Conservation (phyloP, 1,140 invertebrate species). For the Lordiphosa stackelbergi region DNA sequence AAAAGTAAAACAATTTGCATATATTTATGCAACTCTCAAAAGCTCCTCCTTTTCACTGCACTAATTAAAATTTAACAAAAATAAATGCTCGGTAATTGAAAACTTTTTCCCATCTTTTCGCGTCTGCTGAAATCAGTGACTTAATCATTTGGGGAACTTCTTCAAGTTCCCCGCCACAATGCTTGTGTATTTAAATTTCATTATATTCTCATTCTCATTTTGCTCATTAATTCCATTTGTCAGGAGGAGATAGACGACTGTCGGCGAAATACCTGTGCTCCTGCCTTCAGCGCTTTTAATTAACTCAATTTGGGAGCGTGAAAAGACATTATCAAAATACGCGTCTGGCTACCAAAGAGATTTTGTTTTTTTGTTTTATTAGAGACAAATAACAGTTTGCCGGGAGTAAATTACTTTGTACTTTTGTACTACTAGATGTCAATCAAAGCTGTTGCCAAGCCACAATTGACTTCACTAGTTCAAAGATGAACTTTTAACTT, state of each 20-base stretch:
- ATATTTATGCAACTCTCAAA: conserved; percentile 39
- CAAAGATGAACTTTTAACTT: no score
- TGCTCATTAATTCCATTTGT: conserved; percentile 67
- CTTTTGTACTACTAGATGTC: no score
- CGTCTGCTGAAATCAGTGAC: conserved; percentile 41
- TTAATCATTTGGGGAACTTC: conserved; percentile 37
- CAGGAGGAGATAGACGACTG: conserved; percentile 18
- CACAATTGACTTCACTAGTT: no score
- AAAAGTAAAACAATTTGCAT: conserved; percentile 69
- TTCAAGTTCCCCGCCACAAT: conserved; percentile 1
- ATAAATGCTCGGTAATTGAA: conserved; percentile 72
- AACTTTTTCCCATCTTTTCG: conserved; percentile 38
- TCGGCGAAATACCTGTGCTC: conserved; percentile 10
- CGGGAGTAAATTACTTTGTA: no score
- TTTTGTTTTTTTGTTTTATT: no score
- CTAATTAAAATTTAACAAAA: conserved; percentile 75
- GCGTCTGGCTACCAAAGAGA: no score
- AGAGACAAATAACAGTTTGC: no score
- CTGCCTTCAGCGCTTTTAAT: conserved; percentile 24
- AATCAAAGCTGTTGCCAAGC: no score
- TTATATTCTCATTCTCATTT: conserved; percentile 45
- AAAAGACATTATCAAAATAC: conserved; percentile 61
- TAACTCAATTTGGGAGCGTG: conserved; percentile 44
- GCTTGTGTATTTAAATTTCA: conserved; percentile 47
- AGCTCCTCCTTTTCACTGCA: conserved; percentile 16